Evolutionary conservation across 2,888 invertebrate genomes (phyloP).

Genomic region (Drosophila subsilvestris): DNA sequence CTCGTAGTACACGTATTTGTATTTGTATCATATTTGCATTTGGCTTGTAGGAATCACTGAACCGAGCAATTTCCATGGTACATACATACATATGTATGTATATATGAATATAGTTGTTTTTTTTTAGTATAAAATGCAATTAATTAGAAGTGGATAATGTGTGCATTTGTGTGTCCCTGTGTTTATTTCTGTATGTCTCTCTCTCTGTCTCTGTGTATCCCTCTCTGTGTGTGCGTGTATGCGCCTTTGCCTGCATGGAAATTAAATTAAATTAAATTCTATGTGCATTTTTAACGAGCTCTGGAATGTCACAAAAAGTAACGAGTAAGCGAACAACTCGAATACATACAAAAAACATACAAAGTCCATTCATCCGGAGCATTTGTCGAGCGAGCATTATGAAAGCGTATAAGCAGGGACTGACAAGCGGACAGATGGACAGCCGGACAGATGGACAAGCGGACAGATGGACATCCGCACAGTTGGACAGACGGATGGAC

Average conservation of each 20-base stretch:
- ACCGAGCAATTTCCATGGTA: slow-evolving; percentile 1
- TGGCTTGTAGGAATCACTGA: slow-evolving; percentile 12
- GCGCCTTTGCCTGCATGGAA: background rate
- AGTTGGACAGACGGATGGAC: background rate
- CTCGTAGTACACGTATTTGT: background rate
- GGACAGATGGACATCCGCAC: background rate
- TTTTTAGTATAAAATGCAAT: slow-evolving; percentile 44
- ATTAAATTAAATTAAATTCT: slow-evolving; percentile 44
- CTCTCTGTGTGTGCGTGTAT: slow-evolving; percentile 10
- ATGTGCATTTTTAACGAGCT: slow-evolving; percentile 24
- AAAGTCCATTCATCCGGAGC: background rate
- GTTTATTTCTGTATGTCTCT: background rate
- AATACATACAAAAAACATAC: slow-evolving; percentile 11
- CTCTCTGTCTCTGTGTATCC: too few relatives aligned
- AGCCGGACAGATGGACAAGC: background rate
- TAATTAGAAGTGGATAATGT: slow-evolving; percentile 57
- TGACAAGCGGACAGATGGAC: background rate
- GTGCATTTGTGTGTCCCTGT: slow-evolving; percentile 13
- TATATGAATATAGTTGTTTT: slow-evolving; percentile 1
- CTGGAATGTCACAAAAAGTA: slow-evolving; percentile 4
- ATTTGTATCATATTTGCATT: slow-evolving; percentile 22
- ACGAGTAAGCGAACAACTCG: background rate
- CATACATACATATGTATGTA: too few relatives aligned
- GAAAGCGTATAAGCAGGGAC: slow-evolving; percentile 9
- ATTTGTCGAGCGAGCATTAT: slow-evolving; percentile 14